Conservation (phyloP, 2,888 invertebrate species). For the Miltochrista miniata region DNA sequence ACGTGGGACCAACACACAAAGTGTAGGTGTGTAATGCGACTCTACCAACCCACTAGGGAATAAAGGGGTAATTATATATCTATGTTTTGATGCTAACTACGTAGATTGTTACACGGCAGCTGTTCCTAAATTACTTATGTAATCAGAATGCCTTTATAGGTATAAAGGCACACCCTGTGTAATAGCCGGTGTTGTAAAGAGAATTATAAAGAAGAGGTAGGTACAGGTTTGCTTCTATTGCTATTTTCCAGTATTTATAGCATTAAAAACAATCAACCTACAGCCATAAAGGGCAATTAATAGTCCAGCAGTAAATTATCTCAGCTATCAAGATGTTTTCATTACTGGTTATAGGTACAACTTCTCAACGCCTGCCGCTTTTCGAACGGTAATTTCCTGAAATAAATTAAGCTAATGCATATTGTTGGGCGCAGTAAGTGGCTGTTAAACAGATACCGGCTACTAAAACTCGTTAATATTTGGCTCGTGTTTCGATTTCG, state of each 20-base stretch:
- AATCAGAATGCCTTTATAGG: no score
- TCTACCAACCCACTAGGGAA: no score
- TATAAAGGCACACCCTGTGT: no score
- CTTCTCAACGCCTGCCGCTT: conserved; percentile 18
- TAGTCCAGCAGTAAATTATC: background rate
- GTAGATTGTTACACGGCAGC: no score
- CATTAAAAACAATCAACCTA: background rate
- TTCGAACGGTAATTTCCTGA: conserved; percentile 12
- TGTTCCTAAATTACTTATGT: no score
- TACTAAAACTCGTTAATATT: background rate
- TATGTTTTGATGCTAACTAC: no score
- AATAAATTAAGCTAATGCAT: conserved; percentile 3
- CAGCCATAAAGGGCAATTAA: background rate
- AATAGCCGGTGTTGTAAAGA: no score
- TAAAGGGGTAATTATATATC: no score
- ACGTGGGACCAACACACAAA: no score
- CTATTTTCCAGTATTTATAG: background rate
- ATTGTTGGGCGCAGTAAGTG: background rate
- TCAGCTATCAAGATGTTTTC: background rate
- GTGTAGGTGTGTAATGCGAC: no score
- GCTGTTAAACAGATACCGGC: background rate
- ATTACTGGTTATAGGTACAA: conserved; percentile 1
- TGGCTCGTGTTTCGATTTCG: background rate
- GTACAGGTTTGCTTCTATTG: no score
- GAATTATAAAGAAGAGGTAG: no score